Evolutionary conservation across 2,113 vertebrate species (phyloP).

Genomic region (Nothocercus julius): DNA sequence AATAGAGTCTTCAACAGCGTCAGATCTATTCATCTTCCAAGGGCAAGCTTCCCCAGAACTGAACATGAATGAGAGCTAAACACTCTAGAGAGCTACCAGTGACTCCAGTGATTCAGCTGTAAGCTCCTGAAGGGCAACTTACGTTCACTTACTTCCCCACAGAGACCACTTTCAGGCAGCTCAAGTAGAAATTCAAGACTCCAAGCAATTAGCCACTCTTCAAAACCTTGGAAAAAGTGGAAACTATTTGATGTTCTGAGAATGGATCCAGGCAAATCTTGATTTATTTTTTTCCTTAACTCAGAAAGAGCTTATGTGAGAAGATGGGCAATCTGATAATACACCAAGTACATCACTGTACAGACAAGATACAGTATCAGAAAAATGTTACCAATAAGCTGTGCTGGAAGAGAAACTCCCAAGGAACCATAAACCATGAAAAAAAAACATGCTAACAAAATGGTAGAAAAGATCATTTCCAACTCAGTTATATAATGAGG

Average conservation of each 20-base stretch:
- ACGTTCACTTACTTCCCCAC: neutral
- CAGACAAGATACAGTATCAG: neutral
- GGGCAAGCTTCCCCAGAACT: neutral
- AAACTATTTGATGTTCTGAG: neutral
- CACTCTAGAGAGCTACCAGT: neutral
- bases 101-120: neutral
- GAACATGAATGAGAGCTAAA: neutral
- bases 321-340: neutral
- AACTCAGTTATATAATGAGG: neutral
- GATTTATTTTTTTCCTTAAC: neutral
- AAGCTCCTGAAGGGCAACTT: neutral
- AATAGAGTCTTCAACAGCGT: neutral
- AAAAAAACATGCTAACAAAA: neutral
- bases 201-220: neutral
- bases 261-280: neutral
- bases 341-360: no score
- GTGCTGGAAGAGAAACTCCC: neutral
- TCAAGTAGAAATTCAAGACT: neutral
- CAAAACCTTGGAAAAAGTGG: neutral
- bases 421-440: neutral
- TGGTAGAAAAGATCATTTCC: neutral
- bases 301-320: neutral
- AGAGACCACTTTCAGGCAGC: neutral
- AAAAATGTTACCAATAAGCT: neutral
- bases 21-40: neutral